Evolutionary conservation across 2,113 vertebrate genomes (phyloP).

Genomic region (Gymnobelideus leadbeateri): DNA sequence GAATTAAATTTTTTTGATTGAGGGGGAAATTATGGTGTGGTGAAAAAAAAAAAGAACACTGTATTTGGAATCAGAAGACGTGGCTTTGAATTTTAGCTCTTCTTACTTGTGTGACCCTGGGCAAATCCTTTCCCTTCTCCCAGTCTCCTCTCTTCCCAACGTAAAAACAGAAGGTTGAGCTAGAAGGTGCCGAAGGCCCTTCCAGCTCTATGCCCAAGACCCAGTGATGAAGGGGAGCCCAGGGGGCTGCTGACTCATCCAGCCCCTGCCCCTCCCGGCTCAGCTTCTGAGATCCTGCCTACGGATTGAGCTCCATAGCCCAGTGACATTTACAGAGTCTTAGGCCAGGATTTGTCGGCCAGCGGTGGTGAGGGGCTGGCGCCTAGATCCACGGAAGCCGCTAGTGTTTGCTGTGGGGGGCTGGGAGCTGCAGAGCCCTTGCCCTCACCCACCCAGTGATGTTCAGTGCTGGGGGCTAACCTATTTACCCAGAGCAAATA

Average conservation of each 20-base stretch:
- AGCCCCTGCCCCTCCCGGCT: background rate
- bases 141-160: background rate
- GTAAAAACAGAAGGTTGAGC: background rate
- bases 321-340: conserved; percentile 60
- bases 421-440: background rate
- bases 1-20: background rate
- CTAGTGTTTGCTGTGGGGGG: conserved; percentile 6
- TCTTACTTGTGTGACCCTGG: background rate
- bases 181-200: background rate
- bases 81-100: background rate
- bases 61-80: background rate
- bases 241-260: background rate
- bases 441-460: background rate
- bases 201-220: background rate
- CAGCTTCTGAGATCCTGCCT: background rate
- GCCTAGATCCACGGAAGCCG: background rate
- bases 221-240: background rate
- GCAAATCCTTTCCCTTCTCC: background rate
- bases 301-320: background rate
- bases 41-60: background rate
- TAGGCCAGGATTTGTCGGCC: background rate
- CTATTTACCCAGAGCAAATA: background rate
- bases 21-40: background rate
- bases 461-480: background rate
- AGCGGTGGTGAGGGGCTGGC: background rate